phyloP scores from a whole-genome alignment of 2,797 vertebrate genomes.

The Lophius americanus region DNA sequence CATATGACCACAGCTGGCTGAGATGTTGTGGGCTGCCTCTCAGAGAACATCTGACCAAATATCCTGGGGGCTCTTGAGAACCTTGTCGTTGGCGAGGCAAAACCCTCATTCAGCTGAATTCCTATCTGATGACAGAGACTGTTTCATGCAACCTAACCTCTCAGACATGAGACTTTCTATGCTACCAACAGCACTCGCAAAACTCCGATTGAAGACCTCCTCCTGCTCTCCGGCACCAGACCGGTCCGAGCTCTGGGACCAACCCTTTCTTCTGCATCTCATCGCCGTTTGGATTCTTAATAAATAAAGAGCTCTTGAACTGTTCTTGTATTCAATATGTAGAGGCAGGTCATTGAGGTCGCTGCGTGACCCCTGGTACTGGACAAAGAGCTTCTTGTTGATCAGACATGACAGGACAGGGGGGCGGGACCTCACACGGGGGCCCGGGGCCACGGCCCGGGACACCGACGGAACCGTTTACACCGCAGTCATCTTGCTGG shows the following conservation, averaged over 20 bases:
- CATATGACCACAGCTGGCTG: slow-evolving; percentile 18
- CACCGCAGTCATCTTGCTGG: slow-evolving; percentile 93
- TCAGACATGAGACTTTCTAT: slow-evolving; percentile 4
- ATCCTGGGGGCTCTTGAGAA: too few relatives aligned
- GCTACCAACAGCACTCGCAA: slow-evolving; percentile 6
- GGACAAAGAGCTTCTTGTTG: neutral
- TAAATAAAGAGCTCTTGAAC: slow-evolving; percentile 43
- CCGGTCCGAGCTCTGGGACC: too few relatives aligned
- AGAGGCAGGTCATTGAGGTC: slow-evolving; percentile 12
- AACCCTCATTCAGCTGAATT: neutral
- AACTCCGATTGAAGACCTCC: slow-evolving; percentile 21
- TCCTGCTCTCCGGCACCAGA: slow-evolving; percentile 13
- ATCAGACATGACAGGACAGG: slow-evolving; percentile 25
- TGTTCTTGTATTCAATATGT: slow-evolving; percentile 20
- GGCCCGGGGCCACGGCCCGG: neutral
- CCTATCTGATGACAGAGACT: slow-evolving; percentile 13
- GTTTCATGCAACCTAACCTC: slow-evolving; percentile 32
- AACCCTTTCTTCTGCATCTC: slow-evolving; percentile 17
- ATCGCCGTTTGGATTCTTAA: slow-evolving; percentile 16
- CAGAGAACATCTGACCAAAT: slow-evolving; percentile 1
- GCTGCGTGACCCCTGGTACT: neutral
- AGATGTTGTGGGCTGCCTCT: slow-evolving; percentile 37
- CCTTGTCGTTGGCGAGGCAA: too few relatives aligned
- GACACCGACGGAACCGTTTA: slow-evolving; percentile 27
- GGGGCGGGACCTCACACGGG: slow-evolving; percentile 31